Percentiles rank a stretch among this genome's conserved stretches.
phyloP scores from a whole-genome alignment of 2,888 invertebrate species.

The Tetramorium bicarinatum region DNA sequence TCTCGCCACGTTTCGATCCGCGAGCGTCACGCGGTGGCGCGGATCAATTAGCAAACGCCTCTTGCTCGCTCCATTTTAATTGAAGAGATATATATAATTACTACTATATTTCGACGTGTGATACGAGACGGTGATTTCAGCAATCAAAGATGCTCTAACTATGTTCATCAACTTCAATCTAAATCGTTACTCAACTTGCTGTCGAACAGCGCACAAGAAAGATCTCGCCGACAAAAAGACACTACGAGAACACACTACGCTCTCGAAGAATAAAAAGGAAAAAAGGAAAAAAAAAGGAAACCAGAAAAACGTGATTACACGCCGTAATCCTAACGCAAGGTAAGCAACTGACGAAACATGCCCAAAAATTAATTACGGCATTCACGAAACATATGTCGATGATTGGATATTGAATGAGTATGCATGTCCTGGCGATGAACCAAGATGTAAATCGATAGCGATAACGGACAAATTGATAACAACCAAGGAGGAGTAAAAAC shows the following conservation, averaged over 20 bases:
- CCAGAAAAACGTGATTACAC: slow-evolving; percentile 41
- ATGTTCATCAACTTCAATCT: slow-evolving; percentile 61
- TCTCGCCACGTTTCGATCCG: slow-evolving; percentile 41
- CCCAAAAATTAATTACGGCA: slow-evolving; percentile 85
- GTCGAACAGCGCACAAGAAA: slow-evolving; percentile 65
- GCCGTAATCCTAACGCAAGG: slow-evolving; percentile 77
- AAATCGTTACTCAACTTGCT: slow-evolving; percentile 67
- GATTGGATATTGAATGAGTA: slow-evolving; percentile 50
- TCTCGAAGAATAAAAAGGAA: slow-evolving; percentile 75
- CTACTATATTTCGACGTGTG: slow-evolving; percentile 28
- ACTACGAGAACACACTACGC: slow-evolving; percentile 81
- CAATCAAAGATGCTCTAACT: slow-evolving; percentile 68
- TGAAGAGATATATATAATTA: slow-evolving; percentile 26
- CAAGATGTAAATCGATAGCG: slow-evolving; percentile 36
- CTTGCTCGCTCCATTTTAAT: slow-evolving; percentile 48
- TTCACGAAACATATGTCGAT: slow-evolving; percentile 77
- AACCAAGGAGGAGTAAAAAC: slow-evolving; percentile 22
- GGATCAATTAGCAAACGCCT: slow-evolving; percentile 40
- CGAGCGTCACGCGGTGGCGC: slow-evolving; percentile 35
- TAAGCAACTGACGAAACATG: slow-evolving; percentile 85
- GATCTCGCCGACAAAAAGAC: slow-evolving; percentile 70
- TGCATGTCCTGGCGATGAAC: slow-evolving; percentile 53
- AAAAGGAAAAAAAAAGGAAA: slow-evolving; percentile 13
- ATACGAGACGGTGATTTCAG: slow-evolving; percentile 33
- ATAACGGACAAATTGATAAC: slow-evolving; percentile 28